Conservation (phyloP, 2,888 invertebrate species). For the Patella ulyssiponensis region DNA sequence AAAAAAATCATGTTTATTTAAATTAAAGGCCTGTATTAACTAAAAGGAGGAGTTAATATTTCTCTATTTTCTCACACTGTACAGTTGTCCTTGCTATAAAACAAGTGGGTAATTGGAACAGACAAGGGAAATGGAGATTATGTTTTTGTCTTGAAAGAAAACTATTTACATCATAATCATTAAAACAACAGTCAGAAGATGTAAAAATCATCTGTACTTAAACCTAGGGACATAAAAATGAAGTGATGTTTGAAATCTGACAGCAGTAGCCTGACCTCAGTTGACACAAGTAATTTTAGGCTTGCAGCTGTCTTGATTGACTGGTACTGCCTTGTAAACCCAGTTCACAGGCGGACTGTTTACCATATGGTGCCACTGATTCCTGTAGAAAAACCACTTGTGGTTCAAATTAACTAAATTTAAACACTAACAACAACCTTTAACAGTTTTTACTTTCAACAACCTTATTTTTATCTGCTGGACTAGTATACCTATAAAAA, state of each 20-base stretch:
- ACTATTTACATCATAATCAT: conserved; percentile 9
- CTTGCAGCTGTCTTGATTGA: conserved; percentile 6
- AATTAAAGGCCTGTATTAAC: neutral
- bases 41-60: neutral
- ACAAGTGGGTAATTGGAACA: neutral
- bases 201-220: neutral
- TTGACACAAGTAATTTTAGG: conserved; percentile 1
- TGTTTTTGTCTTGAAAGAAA: neutral
- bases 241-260: conserved; percentile 1
- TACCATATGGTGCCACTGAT: conserved; percentile 1
- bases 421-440: no score
- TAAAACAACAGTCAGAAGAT: conserved; percentile 2
- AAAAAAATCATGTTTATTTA: neutral
- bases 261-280: conserved; percentile 2
- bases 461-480: no score
- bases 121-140: neutral
- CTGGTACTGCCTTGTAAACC: conserved; percentile 3
- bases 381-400: conserved; percentile 1
- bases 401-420: conserved; percentile 1
- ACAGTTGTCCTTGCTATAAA: conserved; percentile 29
- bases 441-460: no score
- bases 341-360: neutral
- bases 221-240: neutral
- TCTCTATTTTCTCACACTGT: neutral
- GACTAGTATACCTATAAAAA: no score